phyloP scores from a whole-genome alignment of 2,797 vertebrate species.

The Liparis tanakae region DNA sequence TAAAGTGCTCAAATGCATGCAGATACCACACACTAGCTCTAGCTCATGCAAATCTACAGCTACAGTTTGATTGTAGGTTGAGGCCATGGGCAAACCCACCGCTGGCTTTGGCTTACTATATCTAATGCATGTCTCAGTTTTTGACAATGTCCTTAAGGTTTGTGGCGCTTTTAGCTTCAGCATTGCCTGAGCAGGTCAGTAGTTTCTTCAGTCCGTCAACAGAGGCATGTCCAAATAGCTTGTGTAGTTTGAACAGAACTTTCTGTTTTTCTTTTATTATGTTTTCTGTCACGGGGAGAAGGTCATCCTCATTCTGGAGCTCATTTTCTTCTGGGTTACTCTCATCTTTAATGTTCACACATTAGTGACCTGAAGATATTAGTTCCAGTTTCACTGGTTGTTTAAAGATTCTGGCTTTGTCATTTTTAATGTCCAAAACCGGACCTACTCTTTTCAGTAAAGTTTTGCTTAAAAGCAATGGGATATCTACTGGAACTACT shows the following conservation, averaged over 20 bases:
- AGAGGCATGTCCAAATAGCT: background rate
- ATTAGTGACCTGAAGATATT: background rate
- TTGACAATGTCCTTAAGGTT: no score
- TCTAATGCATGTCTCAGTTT: background rate
- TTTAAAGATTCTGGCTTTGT: no score
- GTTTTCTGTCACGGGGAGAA: background rate
- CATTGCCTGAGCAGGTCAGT: background rate
- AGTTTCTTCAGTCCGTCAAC: background rate
- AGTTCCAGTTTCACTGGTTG: constrained; percentile 13
- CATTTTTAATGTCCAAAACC: no score
- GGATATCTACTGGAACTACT: no score
- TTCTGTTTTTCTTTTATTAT: background rate
- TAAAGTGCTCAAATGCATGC: no score
- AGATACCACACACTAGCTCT: no score
- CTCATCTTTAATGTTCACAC: constrained; percentile 1
- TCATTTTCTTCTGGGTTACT: background rate
- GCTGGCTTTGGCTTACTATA: background rate
- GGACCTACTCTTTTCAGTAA: no score
- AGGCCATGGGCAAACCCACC: background rate
- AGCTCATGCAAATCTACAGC: no score
- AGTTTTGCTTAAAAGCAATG: no score
- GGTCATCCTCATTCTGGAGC: background rate
- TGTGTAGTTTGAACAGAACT: background rate
- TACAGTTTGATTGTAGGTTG: background rate
- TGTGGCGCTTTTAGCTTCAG: background rate